Evolutionary conservation across 2,888 invertebrate species (phyloP).

Genomic region (Tachystola acroxantha): DNA sequence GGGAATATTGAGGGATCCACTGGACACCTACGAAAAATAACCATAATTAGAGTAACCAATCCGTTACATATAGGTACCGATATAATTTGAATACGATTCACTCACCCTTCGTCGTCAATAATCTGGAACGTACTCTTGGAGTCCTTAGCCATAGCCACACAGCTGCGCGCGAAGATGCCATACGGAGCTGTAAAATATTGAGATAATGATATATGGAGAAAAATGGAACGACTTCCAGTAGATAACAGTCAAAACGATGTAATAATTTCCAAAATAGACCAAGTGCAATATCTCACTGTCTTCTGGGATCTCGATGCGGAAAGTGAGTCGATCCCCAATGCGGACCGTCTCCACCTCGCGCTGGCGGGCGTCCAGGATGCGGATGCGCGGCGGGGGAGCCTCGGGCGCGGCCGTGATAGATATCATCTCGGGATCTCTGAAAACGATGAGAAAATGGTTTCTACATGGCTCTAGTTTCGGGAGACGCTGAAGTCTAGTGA

Average conservation of each 20-base stretch:
- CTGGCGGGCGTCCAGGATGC: conserved; percentile 90
- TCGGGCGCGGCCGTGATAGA: conserved; percentile 97
- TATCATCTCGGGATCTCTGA: conserved; percentile 95
- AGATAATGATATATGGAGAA: background rate
- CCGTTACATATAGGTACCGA: background rate
- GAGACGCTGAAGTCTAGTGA: no score
- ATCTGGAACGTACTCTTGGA: conserved; percentile 97
- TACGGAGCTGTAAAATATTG: conserved; percentile 86
- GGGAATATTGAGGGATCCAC: conserved; percentile 96
- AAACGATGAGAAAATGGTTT: no score
- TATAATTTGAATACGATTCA: background rate
- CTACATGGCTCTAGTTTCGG: no score
- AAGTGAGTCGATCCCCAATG: conserved; percentile 95
- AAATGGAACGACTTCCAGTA: no score
- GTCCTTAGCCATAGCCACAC: conserved; percentile 98
- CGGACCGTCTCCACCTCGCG: conserved; percentile 96
- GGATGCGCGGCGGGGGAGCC: conserved; percentile 95
- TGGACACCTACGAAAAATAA: conserved; percentile 81
- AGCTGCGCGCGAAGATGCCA: conserved; percentile 96
- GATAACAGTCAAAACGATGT: no score
- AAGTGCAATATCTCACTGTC: conserved; percentile 86
- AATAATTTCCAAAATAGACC: no score
- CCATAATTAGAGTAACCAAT: background rate
- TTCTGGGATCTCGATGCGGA: conserved; percentile 97
- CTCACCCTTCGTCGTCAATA: conserved; percentile 93